These are phyloP conservation scores for Drosophila longiperda DNA, from an alignment of 2,888 invertebrate species.

Conservation along the genomic window DNA sequence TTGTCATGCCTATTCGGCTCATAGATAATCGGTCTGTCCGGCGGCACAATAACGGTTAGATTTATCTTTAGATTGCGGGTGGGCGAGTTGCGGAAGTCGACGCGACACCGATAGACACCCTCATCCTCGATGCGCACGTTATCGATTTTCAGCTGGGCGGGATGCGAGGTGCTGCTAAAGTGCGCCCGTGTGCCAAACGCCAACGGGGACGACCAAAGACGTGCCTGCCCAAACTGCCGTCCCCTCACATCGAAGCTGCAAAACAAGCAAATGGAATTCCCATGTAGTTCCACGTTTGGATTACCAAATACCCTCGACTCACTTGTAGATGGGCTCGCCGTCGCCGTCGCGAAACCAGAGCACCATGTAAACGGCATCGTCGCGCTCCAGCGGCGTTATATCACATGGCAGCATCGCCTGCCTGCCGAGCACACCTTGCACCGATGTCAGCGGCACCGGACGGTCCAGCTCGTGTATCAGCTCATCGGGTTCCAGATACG, in stretches of 20 bases:
- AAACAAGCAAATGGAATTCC: constrained; percentile 6
- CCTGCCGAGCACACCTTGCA: constrained; percentile 92
- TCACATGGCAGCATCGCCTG: constrained; percentile 94
- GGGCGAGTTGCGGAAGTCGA: constrained; percentile 90
- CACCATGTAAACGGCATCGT: constrained; percentile 94
- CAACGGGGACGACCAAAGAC: constrained; percentile 92
- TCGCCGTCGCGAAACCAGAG: constrained; percentile 95
- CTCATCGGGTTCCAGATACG: constrained; percentile 85
- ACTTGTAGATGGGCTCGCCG: constrained; percentile 94
- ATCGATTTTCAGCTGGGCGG: constrained; percentile 91
- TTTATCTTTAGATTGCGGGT: constrained; percentile 91
- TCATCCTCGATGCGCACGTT: constrained; percentile 88
- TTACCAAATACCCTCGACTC: constrained; percentile 60
- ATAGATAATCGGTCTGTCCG: constrained; percentile 92
- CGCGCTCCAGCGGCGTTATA: constrained; percentile 91
- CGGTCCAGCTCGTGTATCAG: constrained; percentile 85
- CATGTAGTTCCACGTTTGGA: not conserved
- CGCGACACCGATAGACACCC: constrained; percentile 90
- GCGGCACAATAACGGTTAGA: constrained; percentile 92
- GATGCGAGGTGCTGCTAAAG: constrained; percentile 92
- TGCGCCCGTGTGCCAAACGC: constrained; percentile 93
- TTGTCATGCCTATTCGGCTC: constrained; percentile 91
- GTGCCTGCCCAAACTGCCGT: constrained; percentile 89
- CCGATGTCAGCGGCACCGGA: constrained; percentile 91
- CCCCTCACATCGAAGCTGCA: constrained; percentile 91